These are phyloP conservation scores for Pseudotriccus pelzelni DNA, from an alignment of 2,797 vertebrate species.

Conservation along the genomic window DNA sequence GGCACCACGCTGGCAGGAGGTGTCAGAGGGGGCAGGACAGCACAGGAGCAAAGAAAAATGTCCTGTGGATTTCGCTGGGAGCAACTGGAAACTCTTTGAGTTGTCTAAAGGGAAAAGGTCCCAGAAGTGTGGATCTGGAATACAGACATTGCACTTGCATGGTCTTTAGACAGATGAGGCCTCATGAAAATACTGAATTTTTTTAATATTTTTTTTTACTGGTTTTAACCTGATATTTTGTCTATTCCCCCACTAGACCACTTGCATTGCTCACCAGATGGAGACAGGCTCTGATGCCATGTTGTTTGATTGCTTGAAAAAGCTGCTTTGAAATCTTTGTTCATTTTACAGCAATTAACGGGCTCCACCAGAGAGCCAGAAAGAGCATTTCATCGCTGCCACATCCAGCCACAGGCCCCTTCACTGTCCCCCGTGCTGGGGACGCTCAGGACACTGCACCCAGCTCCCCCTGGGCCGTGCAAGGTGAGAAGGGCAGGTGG, in stretches of 20 bases:
- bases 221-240: background rate
- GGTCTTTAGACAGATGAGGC: background rate
- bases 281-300: background rate
- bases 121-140: background rate
- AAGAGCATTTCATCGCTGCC: background rate
- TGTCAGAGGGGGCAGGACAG: background rate
- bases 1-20: background rate
- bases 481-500: background rate
- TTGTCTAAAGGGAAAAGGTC: background rate
- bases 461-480: background rate
- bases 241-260: background rate
- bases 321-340: background rate
- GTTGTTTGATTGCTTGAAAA: background rate
- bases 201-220: accelerated
- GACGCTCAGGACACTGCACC: background rate
- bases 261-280: accelerated
- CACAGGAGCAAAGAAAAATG: background rate
- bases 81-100: background rate
- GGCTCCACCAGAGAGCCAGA: background rate
- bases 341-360: background rate
- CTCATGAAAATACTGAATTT: background rate
- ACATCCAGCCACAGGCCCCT: background rate
- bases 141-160: background rate
- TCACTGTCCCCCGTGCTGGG: background rate
- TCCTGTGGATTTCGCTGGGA: background rate